Percentiles rank a stretch among this genome's conserved stretches.
These are phyloP conservation scores for Callospermophilus lateralis DNA, from an alignment of 2,113 vertebrate genomes.

Conservation along the genomic window DNA sequence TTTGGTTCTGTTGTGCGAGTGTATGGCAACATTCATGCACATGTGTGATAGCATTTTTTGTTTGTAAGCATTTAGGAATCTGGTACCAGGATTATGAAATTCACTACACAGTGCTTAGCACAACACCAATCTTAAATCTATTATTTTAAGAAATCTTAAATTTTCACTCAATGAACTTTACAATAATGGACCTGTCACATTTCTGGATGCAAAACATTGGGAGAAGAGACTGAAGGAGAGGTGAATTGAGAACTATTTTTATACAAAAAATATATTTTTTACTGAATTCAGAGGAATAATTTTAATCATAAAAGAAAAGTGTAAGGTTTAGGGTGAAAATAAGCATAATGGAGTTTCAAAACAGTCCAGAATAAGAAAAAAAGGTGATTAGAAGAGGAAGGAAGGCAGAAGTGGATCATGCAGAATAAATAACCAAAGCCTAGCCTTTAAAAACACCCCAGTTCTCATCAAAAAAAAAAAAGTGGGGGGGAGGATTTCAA, in stretches of 20 bases:
- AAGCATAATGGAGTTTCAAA: not conserved
- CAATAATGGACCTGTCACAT: not conserved
- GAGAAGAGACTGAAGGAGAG: not conserved
- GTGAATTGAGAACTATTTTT: constrained; percentile 5
- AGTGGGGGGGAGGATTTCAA: constrained; percentile 59
- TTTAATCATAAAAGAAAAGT: constrained; percentile 35
- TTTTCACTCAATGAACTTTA: not conserved
- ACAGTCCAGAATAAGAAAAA: constrained; percentile 42
- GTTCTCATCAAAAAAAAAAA: constrained; percentile 42
- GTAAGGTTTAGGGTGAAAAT: not conserved
- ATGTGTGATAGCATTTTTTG: not conserved
- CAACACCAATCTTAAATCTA: not conserved
- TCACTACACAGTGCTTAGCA: not conserved
- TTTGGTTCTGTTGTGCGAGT: not conserved
- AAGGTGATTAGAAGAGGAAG: constrained; percentile 18
- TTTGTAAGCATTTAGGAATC: constrained; percentile 13
- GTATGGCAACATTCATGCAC: not conserved
- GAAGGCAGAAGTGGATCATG: constrained; percentile 50
- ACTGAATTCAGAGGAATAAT: constrained; percentile 20
- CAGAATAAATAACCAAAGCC: constrained; percentile 41
- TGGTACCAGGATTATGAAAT: not conserved
- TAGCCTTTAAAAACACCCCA: constrained; percentile 44
- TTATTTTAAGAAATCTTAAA: not conserved
- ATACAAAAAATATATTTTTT: not conserved
- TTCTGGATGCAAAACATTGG: not conserved